Evolutionary conservation across 2,888 invertebrate species (phyloP).

Genomic region (Autographa pulchrina): DNA sequence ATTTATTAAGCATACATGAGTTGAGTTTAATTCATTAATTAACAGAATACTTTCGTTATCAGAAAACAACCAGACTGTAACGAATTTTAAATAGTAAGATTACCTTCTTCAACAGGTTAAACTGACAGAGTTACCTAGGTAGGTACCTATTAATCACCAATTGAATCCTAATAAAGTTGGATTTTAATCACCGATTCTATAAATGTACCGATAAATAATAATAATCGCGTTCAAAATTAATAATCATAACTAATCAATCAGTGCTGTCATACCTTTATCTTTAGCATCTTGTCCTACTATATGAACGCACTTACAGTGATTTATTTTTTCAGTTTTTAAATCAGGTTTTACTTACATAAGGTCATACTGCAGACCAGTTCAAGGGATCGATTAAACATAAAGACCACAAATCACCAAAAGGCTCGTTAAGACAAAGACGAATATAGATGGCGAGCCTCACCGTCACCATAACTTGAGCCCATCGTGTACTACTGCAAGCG

Average conservation of each 20-base stretch:
- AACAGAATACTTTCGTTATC: not conserved
- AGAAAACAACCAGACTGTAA: not conserved
- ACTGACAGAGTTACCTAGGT: not conserved
- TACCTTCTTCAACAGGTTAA: not conserved
- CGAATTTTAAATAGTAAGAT: not conserved
- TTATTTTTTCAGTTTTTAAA: not conserved
- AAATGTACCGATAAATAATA: not conserved
- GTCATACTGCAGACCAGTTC: no score
- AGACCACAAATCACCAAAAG: no score
- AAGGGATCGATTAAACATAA: no score
- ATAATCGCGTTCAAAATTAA: not conserved
- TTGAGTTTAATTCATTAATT: not conserved
- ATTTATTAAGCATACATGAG: not conserved
- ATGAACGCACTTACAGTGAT: not conserved
- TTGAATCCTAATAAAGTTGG: not conserved
- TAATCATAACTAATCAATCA: slow-evolving; percentile 4
- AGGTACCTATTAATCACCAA: not conserved
- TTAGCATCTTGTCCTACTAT: not conserved
- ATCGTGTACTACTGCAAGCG: no score
- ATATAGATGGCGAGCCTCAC: no score
- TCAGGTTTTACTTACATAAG: not conserved
- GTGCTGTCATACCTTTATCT: not conserved
- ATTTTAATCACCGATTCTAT: not conserved
- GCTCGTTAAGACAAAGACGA: no score
- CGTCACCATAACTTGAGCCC: no score